Conservation (phyloP, 2,113 vertebrate genomes). For the Helogale parvula region DNA sequence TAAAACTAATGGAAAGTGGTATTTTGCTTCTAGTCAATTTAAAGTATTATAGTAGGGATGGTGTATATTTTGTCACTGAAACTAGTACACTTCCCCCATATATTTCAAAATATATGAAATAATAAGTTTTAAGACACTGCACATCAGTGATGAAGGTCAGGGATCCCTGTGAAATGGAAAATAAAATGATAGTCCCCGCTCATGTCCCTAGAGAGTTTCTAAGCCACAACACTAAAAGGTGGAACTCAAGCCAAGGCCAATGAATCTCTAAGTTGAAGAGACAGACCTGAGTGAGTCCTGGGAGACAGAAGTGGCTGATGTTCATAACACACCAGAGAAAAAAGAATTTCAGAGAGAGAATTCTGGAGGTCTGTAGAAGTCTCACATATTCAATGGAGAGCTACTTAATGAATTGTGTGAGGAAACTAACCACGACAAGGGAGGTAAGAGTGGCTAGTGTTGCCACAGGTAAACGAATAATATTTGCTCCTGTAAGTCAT, state of each 20-base stretch:
- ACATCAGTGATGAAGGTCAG: neutral
- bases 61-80: neutral
- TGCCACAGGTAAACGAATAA: neutral
- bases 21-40: neutral
- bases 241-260: neutral
- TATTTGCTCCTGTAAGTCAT: neutral
- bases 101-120: neutral
- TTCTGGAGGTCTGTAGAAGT: neutral
- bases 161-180: neutral
- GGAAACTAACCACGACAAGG: neutral
- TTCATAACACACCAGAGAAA: neutral
- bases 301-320: neutral
- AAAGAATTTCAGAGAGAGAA: neutral
- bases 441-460: neutral
- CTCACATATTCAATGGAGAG: neutral
- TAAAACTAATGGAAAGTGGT: neutral
- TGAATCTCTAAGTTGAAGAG: neutral
- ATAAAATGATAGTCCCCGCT: neutral
- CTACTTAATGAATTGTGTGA: neutral
- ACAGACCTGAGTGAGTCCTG: neutral
- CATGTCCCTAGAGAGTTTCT: neutral
- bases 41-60: neutral
- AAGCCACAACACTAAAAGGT: accelerated
- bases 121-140: neutral
- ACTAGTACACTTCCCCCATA: neutral